Evolutionary conservation across 2,797 vertebrate species (phyloP), one percentile per base, ranked within the genome.

Genomic region (Sebastes steindachneri): DNA sequence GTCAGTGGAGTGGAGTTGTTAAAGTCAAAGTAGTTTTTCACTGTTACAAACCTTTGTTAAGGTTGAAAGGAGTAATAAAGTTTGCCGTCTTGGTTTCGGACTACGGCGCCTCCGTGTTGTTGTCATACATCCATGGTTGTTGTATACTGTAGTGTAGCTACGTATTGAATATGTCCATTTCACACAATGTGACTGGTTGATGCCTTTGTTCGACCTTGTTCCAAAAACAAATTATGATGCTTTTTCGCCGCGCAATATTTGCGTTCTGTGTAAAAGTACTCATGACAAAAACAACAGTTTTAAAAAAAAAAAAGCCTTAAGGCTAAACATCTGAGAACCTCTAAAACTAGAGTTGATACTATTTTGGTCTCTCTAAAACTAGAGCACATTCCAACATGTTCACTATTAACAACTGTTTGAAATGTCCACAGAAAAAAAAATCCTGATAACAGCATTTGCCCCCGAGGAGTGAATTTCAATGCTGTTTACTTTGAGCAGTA

Each of bases 401-500:
- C 57, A 66, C 57, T 35, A 71, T 80, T 69, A 86, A 63, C 35
- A 73, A 31, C 37, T 48, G 74, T 80, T 84, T 85, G 48, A 88
- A 89, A 90, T 64, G 51, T 71, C 77, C 53, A 71, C 12, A 11
- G 54, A 33, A 75, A 74, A 66, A 12, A 12, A 60, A 73, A 58
- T 68, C 51, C 76, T 77, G 83, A 90, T 77, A 85, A 82, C 59
- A 85, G 68, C 51, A 72, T 70, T 74, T 75, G 77, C 78, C 84
- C 83, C 69, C 63, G 7, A 91, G 88, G 64, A 89, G 75, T 82
- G 84, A 82, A 93, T 93, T 93, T 94, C 86, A 91, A 77, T 89
- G 67, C 76, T 89, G 87, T 95, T 95, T 91, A 91, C 86, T 89
- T 79, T 83, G 76, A 93, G 92, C 80, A 66, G 80, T 19, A 80